Conservation (phyloP, 2,113 vertebrate genomes). For the Butastur rufipennis region DNA sequence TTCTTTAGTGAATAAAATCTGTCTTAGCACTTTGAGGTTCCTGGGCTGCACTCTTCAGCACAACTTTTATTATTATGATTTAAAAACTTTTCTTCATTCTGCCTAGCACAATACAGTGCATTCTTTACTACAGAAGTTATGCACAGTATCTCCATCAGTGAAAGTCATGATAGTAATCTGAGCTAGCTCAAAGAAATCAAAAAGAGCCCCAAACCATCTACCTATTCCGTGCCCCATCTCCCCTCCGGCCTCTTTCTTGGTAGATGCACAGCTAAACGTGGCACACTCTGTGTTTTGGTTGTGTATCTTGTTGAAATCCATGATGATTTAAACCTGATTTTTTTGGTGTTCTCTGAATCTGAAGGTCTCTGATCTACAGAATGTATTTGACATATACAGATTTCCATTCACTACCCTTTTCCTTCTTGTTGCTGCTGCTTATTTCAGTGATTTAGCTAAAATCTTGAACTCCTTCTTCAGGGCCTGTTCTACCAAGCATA, state of each 20-base stretch:
- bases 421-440: not conserved
- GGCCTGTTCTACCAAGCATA: not conserved
- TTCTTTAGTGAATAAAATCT: not conserved
- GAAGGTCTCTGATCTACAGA: not conserved
- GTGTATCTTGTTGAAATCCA: not conserved
- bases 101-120: not conserved
- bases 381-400: not conserved
- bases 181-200: not conserved
- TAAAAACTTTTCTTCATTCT: not conserved
- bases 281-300: not conserved
- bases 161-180: not conserved
- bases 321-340: not conserved
- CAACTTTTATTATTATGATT: not conserved
- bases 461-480: not conserved
- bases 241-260: not conserved
- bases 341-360: not conserved
- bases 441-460: not conserved
- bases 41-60: not conserved
- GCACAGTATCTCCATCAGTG: not conserved
- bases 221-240: rapidly evolving
- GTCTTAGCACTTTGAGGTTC: not conserved
- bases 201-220: not conserved
- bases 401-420: not conserved
- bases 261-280: not conserved
- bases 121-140: not conserved